These are phyloP conservation scores for Archips xylosteana DNA, from an alignment of 2,888 invertebrate genomes.

Conservation along the genomic window DNA sequence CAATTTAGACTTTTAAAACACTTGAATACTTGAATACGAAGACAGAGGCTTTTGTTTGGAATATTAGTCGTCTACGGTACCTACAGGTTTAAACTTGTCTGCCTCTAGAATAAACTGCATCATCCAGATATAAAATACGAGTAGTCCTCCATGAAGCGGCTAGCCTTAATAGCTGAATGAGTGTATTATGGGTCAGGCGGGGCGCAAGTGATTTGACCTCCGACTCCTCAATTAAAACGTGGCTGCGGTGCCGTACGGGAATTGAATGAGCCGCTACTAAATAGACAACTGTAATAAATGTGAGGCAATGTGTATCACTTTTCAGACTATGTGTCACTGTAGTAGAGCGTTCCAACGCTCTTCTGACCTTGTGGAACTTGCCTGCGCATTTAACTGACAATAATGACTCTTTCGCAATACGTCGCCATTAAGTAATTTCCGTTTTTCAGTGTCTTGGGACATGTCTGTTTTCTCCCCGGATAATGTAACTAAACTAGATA, in stretches of 20 bases:
- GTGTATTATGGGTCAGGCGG: constrained; percentile 48
- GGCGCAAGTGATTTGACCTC: constrained; percentile 84
- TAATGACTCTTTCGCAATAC: constrained; percentile 2
- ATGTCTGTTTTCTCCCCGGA: constrained; percentile 11
- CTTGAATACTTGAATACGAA: no score
- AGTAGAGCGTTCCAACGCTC: constrained; percentile 10
- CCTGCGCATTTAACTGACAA: constrained; percentile 20
- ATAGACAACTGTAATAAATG: constrained; percentile 42
- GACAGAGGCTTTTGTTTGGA: no score
- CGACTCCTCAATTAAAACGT: constrained; percentile 81
- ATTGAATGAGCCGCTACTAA: constrained; percentile 40
- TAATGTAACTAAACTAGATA: constrained; percentile 36
- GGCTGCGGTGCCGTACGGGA: constrained; percentile 56
- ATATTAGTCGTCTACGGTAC: not conserved
- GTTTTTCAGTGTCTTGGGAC: constrained; percentile 24
- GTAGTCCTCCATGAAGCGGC: constrained; percentile 30
- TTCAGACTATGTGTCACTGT: constrained; percentile 33
- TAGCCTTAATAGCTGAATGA: constrained; percentile 35
- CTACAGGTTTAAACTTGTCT: constrained; percentile 2
- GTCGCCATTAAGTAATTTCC: constrained; percentile 13
- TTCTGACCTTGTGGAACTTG: constrained; percentile 29
- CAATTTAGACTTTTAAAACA: no score
- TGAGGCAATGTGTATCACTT: constrained; percentile 41
- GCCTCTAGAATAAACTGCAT: not conserved
- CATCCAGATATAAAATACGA: not conserved